Conservation (phyloP, 1,140 invertebrate genomes). For the Meloidogyne chitwoodi region DNA sequence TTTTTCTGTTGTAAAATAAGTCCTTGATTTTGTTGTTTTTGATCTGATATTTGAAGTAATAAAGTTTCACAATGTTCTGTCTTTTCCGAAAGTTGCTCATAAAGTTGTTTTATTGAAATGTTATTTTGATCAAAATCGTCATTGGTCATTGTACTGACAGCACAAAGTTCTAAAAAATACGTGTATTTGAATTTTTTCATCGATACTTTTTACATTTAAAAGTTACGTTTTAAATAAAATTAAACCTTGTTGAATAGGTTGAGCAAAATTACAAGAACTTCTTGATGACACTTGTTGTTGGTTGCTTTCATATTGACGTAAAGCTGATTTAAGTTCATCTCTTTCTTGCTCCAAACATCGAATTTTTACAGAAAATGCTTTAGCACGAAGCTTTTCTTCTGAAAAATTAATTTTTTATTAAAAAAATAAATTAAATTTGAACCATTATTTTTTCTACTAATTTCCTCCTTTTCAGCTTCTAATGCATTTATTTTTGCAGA, state of each 20-base stretch:
- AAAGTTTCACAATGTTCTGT: not conserved
- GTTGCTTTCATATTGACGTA: conserved; percentile 36
- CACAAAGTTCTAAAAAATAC: not conserved
- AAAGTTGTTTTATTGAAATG: not conserved
- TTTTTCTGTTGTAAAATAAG: not conserved
- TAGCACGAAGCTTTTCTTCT: conserved; percentile 40
- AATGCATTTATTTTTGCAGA: conserved; percentile 53
- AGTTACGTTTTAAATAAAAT: too few species aligned
- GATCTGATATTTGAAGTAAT: not conserved
- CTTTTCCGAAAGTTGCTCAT: not conserved
- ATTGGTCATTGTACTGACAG: not conserved
- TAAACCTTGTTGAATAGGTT: not conserved
- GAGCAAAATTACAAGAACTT: not conserved
- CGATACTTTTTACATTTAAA: too few species aligned
- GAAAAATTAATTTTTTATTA: conserved; percentile 3
- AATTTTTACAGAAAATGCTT: conserved; percentile 41
- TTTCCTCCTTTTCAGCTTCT: conserved; percentile 55
- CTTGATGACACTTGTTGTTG: not conserved
- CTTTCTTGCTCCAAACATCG: conserved; percentile 41
- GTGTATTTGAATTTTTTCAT: not conserved
- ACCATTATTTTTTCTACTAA: conserved; percentile 52
- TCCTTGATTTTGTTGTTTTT: not conserved
- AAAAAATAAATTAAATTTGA: conserved; percentile 6
- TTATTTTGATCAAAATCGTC: not conserved
- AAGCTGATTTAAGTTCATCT: conserved; percentile 31